phyloP scores from a whole-genome alignment of 2,113 vertebrate genomes.

The Mormyrus iriodes region DNA sequence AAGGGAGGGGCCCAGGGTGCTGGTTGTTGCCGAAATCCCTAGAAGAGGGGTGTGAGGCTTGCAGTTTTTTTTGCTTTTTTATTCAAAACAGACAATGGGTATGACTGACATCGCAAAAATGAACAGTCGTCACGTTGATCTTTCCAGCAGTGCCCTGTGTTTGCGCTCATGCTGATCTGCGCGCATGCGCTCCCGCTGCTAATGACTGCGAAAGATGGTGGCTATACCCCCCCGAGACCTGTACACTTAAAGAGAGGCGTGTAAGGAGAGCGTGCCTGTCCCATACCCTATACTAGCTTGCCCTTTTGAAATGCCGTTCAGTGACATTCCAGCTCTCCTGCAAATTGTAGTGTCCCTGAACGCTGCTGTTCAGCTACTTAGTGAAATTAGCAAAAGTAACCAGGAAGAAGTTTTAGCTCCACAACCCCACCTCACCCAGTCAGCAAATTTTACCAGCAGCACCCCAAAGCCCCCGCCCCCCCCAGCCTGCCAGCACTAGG shows the following conservation, averaged over 20 bases:
- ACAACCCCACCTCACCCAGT: background rate
- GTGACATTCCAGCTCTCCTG: background rate
- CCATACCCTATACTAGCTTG: background rate
- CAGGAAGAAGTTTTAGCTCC: background rate
- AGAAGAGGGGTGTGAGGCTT: constrained; percentile 29
- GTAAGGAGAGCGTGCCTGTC: background rate
- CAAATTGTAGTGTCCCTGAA: background rate
- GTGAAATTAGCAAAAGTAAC: background rate
- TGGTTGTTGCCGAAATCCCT: background rate
- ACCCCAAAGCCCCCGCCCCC: background rate
- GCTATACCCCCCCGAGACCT: constrained; percentile 13
- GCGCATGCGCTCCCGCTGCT: background rate
- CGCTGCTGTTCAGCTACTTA: background rate
- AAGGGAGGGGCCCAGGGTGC: constrained; percentile 21
- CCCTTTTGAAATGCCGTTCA: background rate
- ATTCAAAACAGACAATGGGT: constrained; percentile 13
- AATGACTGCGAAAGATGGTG: background rate
- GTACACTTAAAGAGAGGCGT: constrained; percentile 27
- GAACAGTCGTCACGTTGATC: background rate
- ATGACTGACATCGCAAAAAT: constrained; percentile 5
- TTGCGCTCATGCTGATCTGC: background rate
- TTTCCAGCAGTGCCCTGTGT: background rate
- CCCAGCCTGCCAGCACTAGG: background rate
- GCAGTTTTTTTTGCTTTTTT: constrained; percentile 24
- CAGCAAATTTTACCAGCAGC: background rate